These are phyloP conservation scores for Mastomys coucha DNA, from an alignment of 2,113 vertebrate genomes.

Conservation along the genomic window DNA sequence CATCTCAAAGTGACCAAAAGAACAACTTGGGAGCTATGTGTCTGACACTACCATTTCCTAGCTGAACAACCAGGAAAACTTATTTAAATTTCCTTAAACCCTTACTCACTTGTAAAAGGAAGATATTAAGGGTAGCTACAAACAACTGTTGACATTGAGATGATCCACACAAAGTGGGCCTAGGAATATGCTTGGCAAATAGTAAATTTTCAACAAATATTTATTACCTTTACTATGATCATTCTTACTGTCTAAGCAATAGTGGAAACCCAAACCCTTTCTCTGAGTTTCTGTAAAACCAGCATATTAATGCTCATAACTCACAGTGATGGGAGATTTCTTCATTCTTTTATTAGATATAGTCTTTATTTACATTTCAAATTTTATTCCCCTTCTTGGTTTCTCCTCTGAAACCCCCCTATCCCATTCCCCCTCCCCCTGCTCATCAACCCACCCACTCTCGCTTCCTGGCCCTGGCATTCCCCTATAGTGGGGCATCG, in stretches of 20 bases:
- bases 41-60: neutral
- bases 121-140: neutral
- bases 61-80: neutral
- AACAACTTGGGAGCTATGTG: neutral
- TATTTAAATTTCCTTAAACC: conserved; percentile 25
- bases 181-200: neutral
- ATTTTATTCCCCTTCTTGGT: too few species aligned
- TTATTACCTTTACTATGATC: neutral
- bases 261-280: neutral
- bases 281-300: neutral
- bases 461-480: too few species aligned
- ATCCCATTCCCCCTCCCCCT: too few species aligned
- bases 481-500: too few species aligned
- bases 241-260: neutral
- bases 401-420: too few species aligned
- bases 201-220: neutral
- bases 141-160: neutral
- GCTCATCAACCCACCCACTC: too few species aligned
- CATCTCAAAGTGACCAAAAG: neutral
- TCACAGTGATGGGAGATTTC: neutral
- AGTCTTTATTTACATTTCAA: too few species aligned
- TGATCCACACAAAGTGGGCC: neutral
- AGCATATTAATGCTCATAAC: neutral
- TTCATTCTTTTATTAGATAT: neutral
- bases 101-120: conserved; percentile 27